A percentile compares a stretch with the other conserved stretches of the same genome.
Evolutionary conservation across 2,113 vertebrate species (phyloP).

Genomic region (Paramormyrops kingsleyae): DNA sequence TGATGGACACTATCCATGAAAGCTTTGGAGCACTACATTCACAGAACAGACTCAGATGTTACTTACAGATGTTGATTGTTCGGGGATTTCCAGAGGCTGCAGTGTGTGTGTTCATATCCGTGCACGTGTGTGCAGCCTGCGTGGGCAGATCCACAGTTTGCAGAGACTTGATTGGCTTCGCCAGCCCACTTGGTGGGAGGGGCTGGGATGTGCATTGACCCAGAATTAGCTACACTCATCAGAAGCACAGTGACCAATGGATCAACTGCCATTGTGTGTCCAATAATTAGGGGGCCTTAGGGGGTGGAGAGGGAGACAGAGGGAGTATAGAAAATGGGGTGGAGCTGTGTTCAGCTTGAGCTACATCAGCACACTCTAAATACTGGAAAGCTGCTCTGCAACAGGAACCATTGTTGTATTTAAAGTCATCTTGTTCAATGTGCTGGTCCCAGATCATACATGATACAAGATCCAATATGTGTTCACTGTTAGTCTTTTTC

Average conservation of each 20-base stretch:
- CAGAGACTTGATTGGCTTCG: background rate
- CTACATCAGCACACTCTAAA: background rate
- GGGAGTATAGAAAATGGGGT: background rate
- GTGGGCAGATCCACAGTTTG: background rate
- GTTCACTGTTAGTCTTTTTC: background rate
- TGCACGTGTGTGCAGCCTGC: constrained; percentile 25
- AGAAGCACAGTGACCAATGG: constrained; percentile 55
- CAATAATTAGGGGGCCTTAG: background rate
- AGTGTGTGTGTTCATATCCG: constrained; percentile 10
- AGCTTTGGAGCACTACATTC: background rate
- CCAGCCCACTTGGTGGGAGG: background rate
- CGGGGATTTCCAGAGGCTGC: background rate
- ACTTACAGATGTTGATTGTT: constrained; percentile 33
- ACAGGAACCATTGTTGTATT: background rate
- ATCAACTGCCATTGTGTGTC: constrained; percentile 49
- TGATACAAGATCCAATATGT: background rate
- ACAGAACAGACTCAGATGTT: background rate
- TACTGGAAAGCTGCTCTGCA: background rate
- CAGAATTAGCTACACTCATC: constrained; percentile 62
- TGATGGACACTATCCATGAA: background rate
- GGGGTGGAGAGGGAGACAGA: background rate
- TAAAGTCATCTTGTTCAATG: background rate
- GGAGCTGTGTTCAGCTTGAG: background rate
- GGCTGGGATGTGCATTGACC: constrained; percentile 53
- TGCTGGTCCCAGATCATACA: background rate